Base-by-base conservation (phyloP, 2,113 vertebrate species). In the Lutjanus erythropterus region DNA sequence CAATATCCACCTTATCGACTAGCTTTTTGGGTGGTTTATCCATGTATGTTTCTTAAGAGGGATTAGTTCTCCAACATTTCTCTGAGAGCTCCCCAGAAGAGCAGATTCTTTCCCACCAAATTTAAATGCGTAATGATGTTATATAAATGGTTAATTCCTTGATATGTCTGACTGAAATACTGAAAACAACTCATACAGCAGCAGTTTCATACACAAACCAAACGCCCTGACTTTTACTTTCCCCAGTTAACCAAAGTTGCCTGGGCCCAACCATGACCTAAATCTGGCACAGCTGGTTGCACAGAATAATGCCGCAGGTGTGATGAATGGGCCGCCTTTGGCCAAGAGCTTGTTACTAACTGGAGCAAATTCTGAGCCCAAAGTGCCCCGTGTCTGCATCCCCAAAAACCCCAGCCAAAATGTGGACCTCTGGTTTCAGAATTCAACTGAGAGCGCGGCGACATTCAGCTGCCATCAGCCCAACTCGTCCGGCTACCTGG, bases 251-350 rank as follows among this genome's bases (percentile, higher is more conserved):
- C 68, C 62, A 71, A 65, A 74, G 72, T 72, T 71, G 33, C 42
- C 50, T 73, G 19, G 19, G 53, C 37, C 33, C 29, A 71, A 66
- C n/a, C 66, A 42, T 58, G 52, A 81, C 72, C 77, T 47, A 74
- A 70, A 85, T 81, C 21, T 71, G 84, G 62, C 77, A 55, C 53
- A 84, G 68, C 75, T 74, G 79, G 71, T 55, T 59, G 69, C 55
- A 49, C 27, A 78, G 33, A 42, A 62, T 64, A 41, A 41, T 69
- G 53, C 60, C 14, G 27, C 25, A 55, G 76, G 68, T 71, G 53
- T 89, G 69, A 88, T 89, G 42, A 87, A 87, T 82, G 83, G 59
- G 21, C 67, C 0, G 27, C 67, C 74, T 88, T 27, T 80, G 80
- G 78, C 60, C 52, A 12, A 80, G 73, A 69, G 39, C 78, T 70